These are phyloP conservation scores for Epicauta chinensis DNA, from an alignment of 1,140 invertebrate genomes.

Conservation along the genomic window DNA sequence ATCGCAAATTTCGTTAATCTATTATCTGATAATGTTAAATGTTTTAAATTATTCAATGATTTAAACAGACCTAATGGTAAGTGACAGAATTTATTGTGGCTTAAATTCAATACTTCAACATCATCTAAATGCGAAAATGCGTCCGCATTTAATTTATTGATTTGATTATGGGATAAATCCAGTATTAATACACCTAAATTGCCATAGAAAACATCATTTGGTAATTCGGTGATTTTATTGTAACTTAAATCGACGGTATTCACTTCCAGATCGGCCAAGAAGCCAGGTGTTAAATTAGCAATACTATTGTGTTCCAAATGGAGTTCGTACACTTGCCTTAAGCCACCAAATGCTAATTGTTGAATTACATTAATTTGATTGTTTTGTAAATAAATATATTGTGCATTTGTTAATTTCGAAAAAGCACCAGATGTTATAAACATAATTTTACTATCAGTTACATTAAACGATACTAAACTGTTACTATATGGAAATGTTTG, in stretches of 20 bases:
- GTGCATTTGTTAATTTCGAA: conserved; percentile 23
- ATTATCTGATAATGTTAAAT: conserved; percentile 33
- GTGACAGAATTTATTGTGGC: conserved; percentile 31
- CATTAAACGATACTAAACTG: conserved; percentile 28
- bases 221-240: conserved; percentile 29
- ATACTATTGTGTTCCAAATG: conserved; percentile 33
- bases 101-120: conserved; percentile 34
- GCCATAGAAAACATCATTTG: conserved; percentile 27
- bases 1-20: conserved; percentile 28
- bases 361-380: conserved; percentile 28
- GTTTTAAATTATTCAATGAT: conserved; percentile 20
- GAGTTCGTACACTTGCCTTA: conserved; percentile 30
- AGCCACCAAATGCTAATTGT: conserved; percentile 28
- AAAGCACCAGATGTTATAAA: conserved; percentile 26
- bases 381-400: conserved; percentile 30
- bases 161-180: conserved; percentile 31
- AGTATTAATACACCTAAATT: conserved; percentile 22
- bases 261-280: conserved; percentile 28
- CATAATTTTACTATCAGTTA: conserved; percentile 28
- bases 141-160: conserved; percentile 26
- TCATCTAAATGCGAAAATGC: conserved; percentile 27
- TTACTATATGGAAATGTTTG: conserved; percentile 30
- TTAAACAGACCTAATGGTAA: conserved; percentile 35
- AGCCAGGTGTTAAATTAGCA: conserved; percentile 20
- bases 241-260: conserved; percentile 25